phyloP scores from a whole-genome alignment of 2,113 vertebrate genomes.

The Anolis sagrei region DNA sequence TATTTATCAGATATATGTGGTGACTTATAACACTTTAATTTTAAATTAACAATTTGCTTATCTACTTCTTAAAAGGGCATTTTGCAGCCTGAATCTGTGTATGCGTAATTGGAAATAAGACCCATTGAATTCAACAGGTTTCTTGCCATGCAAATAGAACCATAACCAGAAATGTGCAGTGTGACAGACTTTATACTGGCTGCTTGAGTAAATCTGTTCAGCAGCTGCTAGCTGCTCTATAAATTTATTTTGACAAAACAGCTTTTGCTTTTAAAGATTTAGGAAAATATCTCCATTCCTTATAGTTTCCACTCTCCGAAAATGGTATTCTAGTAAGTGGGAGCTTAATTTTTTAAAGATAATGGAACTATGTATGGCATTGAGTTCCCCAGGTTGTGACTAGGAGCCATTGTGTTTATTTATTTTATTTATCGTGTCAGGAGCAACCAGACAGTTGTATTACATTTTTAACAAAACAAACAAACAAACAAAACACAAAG shows the following conservation, averaged over 20 bases:
- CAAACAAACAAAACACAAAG: too few species aligned
- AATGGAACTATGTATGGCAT: conserved; percentile 26
- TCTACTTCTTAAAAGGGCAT: not conserved
- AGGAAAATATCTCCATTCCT: conserved; percentile 38
- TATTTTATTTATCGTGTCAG: conserved; percentile 59
- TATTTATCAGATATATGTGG: not conserved
- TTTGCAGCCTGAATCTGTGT: not conserved
- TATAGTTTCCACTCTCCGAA: conserved; percentile 30
- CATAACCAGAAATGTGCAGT: conserved; percentile 5
- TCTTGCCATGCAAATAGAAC: not conserved
- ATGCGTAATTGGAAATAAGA: not conserved
- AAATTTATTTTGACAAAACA: conserved; percentile 27
- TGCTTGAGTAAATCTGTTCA: conserved; percentile 28
- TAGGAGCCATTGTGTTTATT: conserved; percentile 34
- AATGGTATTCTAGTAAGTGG: conserved; percentile 30
- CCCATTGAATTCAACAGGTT: not conserved
- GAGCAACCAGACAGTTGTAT: too few species aligned
- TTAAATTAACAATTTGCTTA: not conserved
- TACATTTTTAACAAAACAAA: too few species aligned
- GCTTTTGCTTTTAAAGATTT: conserved; percentile 31
- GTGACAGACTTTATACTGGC: conserved; percentile 22
- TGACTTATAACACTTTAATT: not conserved
- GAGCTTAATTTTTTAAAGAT: conserved; percentile 49
- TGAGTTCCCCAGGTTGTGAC: conserved; percentile 23
- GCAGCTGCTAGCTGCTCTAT: conserved; percentile 36